Base-by-base conservation (phyloP, 2,888 invertebrate genomes). In the Megalurothrips usitatus region DNA sequence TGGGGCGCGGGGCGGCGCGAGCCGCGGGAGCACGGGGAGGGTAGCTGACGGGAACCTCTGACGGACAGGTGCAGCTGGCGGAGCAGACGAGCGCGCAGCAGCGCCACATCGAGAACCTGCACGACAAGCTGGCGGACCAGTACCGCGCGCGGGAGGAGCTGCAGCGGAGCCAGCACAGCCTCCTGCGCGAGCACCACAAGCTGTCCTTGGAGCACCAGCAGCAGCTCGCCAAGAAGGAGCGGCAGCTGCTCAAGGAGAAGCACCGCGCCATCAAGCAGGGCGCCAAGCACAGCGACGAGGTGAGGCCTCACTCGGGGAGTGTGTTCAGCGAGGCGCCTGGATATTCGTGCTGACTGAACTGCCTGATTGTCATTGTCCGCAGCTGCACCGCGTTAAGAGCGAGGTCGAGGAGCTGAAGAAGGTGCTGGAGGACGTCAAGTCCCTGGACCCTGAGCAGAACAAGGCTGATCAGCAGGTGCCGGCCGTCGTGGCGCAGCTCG, bases 191-290 rank as follows among this genome's bases (percentile, higher is more conserved):
- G 68, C 68, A 75, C 68, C 68, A 75, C 68, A 26, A 75, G 68
- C 68, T 75, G 68, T 23, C 68, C 68, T 9, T 23, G 11, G 23
- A 75, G 68, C 68, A 75, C 68, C 68, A 26, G 68, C 68, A 26
- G 23, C 23, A 75, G 68, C n/a, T 75, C 26, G 68, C 68, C 68
- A 75, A 75, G 68, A 23, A 75, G 68, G 68, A 75, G 23, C 68
- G 68, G 23, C n/a, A 75, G 68, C 68, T 75, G 68, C 68, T 75
- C 68, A 75, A 75, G 68, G 68, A 75, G 26, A 75, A 75, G 68
- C 68, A 75, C 1, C 68, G 68, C 68, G 68, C 26, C 11, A 23
- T 75, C 23, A 23, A 75, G 23, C 68, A 75, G 68, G 68, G 26
- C 68, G 68, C 68, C 68, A 75, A 26, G 68, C 68, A 75, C 68